phyloP scores from a whole-genome alignment of 2,113 vertebrate genomes.

The Brachionichthys hirsutus region DNA sequence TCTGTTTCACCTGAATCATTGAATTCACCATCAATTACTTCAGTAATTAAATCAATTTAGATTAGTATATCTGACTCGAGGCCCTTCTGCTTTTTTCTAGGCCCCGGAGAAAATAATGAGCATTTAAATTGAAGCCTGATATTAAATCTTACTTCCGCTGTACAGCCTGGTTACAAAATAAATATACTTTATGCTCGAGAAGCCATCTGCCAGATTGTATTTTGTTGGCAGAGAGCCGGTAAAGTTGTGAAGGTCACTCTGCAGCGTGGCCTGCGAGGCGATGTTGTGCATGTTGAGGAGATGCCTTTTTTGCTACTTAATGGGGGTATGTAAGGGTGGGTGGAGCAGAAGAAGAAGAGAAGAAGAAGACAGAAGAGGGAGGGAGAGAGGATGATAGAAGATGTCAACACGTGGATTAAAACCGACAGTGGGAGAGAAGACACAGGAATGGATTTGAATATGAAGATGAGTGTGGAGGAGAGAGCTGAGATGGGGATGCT shows the following conservation, averaged over 20 bases:
- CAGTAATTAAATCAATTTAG: slow-evolving; percentile 45
- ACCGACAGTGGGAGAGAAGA: slow-evolving; percentile 2
- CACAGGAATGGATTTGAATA: slow-evolving; percentile 17
- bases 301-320: slow-evolving; percentile 37
- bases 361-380: slow-evolving; percentile 4
- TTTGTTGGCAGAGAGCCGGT: slow-evolving; percentile 50
- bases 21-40: slow-evolving; percentile 27
- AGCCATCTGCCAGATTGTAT: slow-evolving; percentile 52
- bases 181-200: slow-evolving; percentile 20
- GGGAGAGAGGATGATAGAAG: slow-evolving; percentile 7
- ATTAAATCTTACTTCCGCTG: slow-evolving; percentile 8
- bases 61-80: slow-evolving; percentile 17
- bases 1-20: slow-evolving; percentile 37
- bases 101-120: not conserved
- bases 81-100: slow-evolving; percentile 34
- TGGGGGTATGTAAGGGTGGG: slow-evolving; percentile 12
- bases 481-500: slow-evolving; percentile 7
- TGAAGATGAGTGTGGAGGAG: slow-evolving; percentile 25
- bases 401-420: slow-evolving; percentile 28
- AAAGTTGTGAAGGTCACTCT: slow-evolving; percentile 66
- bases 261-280: slow-evolving; percentile 36
- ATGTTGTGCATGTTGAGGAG: slow-evolving; percentile 56
- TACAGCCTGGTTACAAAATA: not conserved
- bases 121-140: slow-evolving; percentile 19
- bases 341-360: slow-evolving; percentile 12